Base-by-base conservation (phyloP, 2,888 invertebrate species). In the Serripes groenlandicus region DNA sequence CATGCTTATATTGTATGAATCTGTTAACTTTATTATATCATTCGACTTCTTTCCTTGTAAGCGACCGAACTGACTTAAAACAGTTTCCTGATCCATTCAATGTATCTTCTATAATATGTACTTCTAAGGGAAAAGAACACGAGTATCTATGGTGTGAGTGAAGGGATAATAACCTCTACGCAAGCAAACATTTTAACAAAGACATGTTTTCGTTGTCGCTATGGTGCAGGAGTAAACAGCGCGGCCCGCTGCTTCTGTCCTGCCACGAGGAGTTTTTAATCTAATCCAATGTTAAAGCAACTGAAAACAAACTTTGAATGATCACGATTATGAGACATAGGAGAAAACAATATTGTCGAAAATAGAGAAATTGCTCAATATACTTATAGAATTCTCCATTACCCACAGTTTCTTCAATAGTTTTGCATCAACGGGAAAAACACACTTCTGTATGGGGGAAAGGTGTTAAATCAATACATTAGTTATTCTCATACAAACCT, bases 161-260 rank as follows among this genome's bases (percentile, higher is more conserved):
- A 62, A 21, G 62, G 62, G 30, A 26, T 42, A 37, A 35, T 66
- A 4, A 34, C 34, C 11, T 34, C 30, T 42, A 66, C 42, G 42
- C 42, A 37, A 66, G 66, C 66, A 66, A 66, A 66, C 42, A 66
- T 66, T 18, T 34, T 34, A 30, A 37, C 37, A 56, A 62, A 35
- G 35, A 11, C n/a, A 0, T 64, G 64, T 64, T 66, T 66, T 26
- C 26, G 28, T 42, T 42, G 66, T 66, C 37, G 42, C 66, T 42
- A 66, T 66, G 42, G 42, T n/a, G 66, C 28, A 42, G 28, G 21
- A 1, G n/a, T 42, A 66, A 66, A 66, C 66, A 66, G 9, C 66
- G 42, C 66, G 66, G 35, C 26, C 42, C 32, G 28, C 58, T 28
- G 23, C 23, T 26, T 58, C 58, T 42, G n/a, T n/a, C n/a, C n/a